These are phyloP conservation scores for Drosophila nr. perissopoda DNA, from an alignment of 2,888 invertebrate species.

Conservation along the genomic window DNA sequence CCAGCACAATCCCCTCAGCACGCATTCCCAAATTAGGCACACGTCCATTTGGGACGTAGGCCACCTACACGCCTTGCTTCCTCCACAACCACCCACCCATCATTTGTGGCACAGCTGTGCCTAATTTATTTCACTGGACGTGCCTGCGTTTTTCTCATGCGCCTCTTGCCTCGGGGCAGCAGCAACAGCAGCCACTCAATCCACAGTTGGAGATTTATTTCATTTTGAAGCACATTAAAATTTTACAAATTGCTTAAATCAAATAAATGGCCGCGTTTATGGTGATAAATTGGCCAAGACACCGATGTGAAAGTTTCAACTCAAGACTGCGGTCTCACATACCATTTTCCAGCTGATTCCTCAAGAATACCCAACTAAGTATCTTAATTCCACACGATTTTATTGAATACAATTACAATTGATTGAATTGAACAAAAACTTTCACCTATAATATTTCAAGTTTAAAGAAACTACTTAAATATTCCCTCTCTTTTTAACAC, in stretches of 20 bases:
- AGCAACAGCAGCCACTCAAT: constrained; percentile 49
- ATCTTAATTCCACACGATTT: not conserved
- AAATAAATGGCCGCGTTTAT: constrained; percentile 78
- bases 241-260: constrained; percentile 79
- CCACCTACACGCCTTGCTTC: constrained; percentile 7
- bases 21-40: constrained; percentile 70
- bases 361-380: constrained; percentile 6
- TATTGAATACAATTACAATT: not conserved
- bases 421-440: not conserved
- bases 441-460: not conserved
- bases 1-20: constrained; percentile 14
- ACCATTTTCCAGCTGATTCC: constrained; percentile 5
- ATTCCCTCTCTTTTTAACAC: not conserved
- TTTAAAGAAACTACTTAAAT: not conserved
- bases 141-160: constrained; percentile 54
- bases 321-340: constrained; percentile 32
- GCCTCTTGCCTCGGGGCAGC: not conserved
- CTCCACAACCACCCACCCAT: constrained; percentile 8
- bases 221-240: constrained; percentile 77
- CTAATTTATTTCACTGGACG: constrained; percentile 76
- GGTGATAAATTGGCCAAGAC: constrained; percentile 72
- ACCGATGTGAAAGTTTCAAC: constrained; percentile 60
- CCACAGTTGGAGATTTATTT: constrained; percentile 74
- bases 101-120: constrained; percentile 66
- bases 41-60: constrained; percentile 57